phyloP scores from a whole-genome alignment of 2,113 vertebrate species.

The Stegastes partitus region DNA sequence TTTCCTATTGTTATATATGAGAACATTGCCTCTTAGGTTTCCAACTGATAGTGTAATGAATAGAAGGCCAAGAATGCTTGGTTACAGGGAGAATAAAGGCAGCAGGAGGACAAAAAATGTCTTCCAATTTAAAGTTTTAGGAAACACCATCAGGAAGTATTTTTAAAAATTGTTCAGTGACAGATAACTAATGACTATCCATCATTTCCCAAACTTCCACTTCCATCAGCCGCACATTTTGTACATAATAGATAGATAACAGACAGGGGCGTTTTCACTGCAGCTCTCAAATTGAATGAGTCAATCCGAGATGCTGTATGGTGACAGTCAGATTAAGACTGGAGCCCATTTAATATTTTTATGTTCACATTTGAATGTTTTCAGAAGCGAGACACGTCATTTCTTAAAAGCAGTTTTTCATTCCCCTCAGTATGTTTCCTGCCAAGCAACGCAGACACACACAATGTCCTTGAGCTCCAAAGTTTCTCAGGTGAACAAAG shows the following conservation, averaged over 20 bases:
- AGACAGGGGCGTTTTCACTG: conserved; percentile 25
- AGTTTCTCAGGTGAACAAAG: conserved; percentile 63
- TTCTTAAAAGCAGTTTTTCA: conserved; percentile 38
- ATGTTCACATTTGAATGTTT: conserved; percentile 45
- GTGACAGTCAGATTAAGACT: conserved; percentile 56
- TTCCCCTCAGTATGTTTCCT: conserved; percentile 44
- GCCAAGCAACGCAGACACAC: conserved; percentile 45
- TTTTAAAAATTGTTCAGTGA: conserved; percentile 1
- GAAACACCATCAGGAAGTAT: neutral
- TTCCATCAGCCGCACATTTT: conserved; percentile 16
- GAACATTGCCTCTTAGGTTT: neutral
- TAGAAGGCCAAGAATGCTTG: neutral
- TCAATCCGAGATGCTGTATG: conserved; percentile 41
- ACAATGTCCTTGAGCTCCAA: conserved; percentile 68
- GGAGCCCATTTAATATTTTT: conserved; percentile 48
- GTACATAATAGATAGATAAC: neutral
- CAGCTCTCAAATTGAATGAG: conserved; percentile 60
- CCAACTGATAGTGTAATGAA: neutral
- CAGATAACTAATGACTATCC: neutral
- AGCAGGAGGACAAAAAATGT: no score
- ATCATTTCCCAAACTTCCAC: conserved; percentile 15
- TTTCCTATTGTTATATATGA: neutral
- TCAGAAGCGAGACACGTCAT: conserved; percentile 45
- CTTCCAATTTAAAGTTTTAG: neutral
- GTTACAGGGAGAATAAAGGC: neutral